Base-by-base conservation (phyloP, 2,888 invertebrate genomes). In the Oscheius sp. region DNA sequence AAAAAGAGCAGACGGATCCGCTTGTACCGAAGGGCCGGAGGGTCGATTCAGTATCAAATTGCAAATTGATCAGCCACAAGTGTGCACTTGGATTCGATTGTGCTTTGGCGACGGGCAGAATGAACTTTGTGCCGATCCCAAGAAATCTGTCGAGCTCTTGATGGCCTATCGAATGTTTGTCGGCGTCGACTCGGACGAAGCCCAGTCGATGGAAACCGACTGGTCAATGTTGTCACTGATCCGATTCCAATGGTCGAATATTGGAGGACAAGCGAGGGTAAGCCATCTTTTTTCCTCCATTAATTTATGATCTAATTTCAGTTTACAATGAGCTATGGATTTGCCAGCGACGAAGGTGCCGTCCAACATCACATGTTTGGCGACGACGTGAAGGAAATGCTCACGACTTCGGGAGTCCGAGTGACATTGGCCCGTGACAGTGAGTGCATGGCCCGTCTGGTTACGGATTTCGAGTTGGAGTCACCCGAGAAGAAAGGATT, bases 301-400 rank as follows among this genome's bases (percentile, higher is more conserved):
- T 9, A 35, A 9, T 6, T 6, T 35, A 35, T 35, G 35, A 9
- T 35, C n/a, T n/a, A 35, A 7, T 49, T 49, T 21, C 49, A 49
- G 49, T 18, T 49, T 16, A 49, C 49, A 49, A 49, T 49, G 49
- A 49, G 49, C 13, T 49, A 49, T 21, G 49, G 49, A 18, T 49
- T 49, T 13, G 49, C 49, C 16, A 49, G n/a, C n/a, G 49, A 49
- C 49, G 49, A 49, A 13, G n/a, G n/a, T 5, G 49, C 3, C 49
- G 21, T 49, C 49, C 49, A 49, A 49, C 21, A 49, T 13, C n/a
- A 18, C n/a, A 49, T 49, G 49, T 18, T 18, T 49, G 49, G n/a
- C 2, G 13, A 49, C 13, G 2, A 3, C 3, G 6, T 49, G 21
- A 49, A 13, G 49, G 49, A 49, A 3, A 5, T 16, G 49, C 49